phyloP scores from a whole-genome alignment of 64 coral and sea anemone species.

The Dendrophyllia cribrosa region DNA sequence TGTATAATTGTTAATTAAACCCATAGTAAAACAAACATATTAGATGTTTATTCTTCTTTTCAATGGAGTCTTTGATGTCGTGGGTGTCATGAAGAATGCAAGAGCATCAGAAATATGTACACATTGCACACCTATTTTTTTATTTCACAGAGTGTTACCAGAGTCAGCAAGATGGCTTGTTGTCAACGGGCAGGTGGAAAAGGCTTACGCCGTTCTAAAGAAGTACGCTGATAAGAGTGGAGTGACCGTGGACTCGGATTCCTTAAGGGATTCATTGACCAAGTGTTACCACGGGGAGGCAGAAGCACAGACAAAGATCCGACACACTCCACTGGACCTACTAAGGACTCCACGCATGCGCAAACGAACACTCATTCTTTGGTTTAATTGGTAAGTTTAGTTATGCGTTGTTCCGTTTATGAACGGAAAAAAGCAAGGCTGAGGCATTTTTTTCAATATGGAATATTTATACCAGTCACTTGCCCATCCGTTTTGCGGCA shows the following conservation, averaged over 20 bases:
- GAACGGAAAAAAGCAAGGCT: too few species aligned
- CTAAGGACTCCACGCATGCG: conserved; percentile 53
- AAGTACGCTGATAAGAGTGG: conserved; percentile 57
- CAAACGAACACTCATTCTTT: conserved; percentile 58
- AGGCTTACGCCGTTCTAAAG: conserved; percentile 54
- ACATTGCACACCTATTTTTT: too few species aligned
- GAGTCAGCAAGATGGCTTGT: conserved; percentile 73
- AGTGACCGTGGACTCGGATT: conserved; percentile 13
- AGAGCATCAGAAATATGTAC: too few species aligned
- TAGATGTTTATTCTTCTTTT: too few species aligned
- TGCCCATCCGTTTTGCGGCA: too few species aligned
- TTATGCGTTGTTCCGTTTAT: too few species aligned
- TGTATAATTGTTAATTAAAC: too few species aligned
- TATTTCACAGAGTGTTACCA: conserved; percentile 42
- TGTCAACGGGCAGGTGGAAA: conserved; percentile 27
- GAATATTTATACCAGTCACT: too few species aligned
- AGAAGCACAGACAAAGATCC: neutral
- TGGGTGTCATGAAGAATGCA: too few species aligned
- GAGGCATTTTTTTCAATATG: too few species aligned
- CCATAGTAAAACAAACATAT: too few species aligned
- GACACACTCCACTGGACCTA: conserved; percentile 22
- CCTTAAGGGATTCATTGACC: neutral
- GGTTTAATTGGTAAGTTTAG: conserved; percentile 66
- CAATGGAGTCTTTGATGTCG: too few species aligned
- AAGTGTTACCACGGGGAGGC: neutral